Conservation (phyloP, 2,888 invertebrate genomes). For the Metacarcinus magister region DNA sequence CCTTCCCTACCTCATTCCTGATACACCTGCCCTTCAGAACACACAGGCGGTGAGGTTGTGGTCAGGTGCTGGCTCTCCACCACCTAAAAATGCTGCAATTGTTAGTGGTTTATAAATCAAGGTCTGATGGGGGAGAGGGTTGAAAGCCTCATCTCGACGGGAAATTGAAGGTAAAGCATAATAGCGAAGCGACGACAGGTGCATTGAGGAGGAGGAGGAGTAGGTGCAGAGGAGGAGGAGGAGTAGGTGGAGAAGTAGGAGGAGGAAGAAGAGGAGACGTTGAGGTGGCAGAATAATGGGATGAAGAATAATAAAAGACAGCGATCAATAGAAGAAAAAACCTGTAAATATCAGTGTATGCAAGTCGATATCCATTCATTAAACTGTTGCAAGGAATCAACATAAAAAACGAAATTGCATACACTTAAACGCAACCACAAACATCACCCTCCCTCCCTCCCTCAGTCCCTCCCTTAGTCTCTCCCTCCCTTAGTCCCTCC, state of each 20-base stretch:
- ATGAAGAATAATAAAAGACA: not conserved
- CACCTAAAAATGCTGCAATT: constrained; percentile 5
- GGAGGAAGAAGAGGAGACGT: not conserved
- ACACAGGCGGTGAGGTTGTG: not conserved
- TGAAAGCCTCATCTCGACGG: constrained; percentile 14
- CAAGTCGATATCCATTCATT: not conserved
- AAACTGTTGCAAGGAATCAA: too few relatives aligned
- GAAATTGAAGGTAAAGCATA: constrained; percentile 36
- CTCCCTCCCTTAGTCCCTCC: too few relatives aligned
- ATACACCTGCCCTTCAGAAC: not conserved
- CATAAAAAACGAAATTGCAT: too few relatives aligned
- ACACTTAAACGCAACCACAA: too few relatives aligned
- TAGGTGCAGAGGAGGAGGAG: not conserved
- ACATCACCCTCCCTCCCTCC: too few relatives aligned
- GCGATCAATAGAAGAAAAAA: not conserved
- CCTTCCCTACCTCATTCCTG: not conserved
- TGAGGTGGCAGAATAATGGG: not conserved
- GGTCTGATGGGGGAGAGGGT: not conserved
- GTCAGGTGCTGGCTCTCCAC: not conserved
- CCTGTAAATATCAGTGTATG: not conserved
- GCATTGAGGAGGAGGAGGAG: not conserved
- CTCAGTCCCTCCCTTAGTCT: too few relatives aligned
- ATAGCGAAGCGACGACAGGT: constrained; percentile 26
- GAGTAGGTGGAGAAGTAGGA: not conserved
- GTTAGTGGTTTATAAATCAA: constrained; percentile 35